Base-by-base conservation (phyloP, 1,140 invertebrate species). In the Drosophila biarmipes region DNA sequence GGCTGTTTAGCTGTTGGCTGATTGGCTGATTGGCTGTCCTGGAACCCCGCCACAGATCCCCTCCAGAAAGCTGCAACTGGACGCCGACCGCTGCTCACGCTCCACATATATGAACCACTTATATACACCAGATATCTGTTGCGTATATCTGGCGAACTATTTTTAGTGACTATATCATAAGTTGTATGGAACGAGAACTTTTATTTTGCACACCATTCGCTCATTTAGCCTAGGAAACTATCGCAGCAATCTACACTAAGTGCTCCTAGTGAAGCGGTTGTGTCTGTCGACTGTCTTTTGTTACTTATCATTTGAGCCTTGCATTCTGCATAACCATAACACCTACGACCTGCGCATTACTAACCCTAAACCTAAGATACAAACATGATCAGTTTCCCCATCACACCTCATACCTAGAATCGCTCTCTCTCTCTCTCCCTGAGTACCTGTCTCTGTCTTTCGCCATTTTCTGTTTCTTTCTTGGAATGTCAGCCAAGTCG, bases 101-200 rank as follows among this genome's bases (percentile, higher is more conserved):
- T 74, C 80, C 75, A 62, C 76, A 71, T 77, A 40, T 38, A 34
- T 31, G 24, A 63, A 31, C 29, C 8, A 31, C 29, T 46, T 11
- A 55, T 14, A 54, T 7, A 11, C 37, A n/a, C 21, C 66, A 55
- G 66, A 55, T 56, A 74, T 64, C 42, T 49, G 29, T 46, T n/a
- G n/a, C 43, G 42, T 68, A 53, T 53, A 42, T 62, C 40, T 55
- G 62, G 53, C 21, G 12, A 48, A 71, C 67, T 69, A 71, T 71
- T 69, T 71, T 71, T 40, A 59, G 31, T 78, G 55, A 73, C 71
- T 78, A 61, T 73, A 73, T 64, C 46, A 73, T 78, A 78, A 78
- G 73, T 54, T 59, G 66, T 69, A 69, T 69, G 66, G 37, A 66
- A 69, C 66, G 64, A 69, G 66, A 68, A 46, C 63, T 69, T 69